These are phyloP conservation scores for Mercenaria mercenaria DNA, from an alignment of 1,140 invertebrate genomes.

Conservation along the genomic window DNA sequence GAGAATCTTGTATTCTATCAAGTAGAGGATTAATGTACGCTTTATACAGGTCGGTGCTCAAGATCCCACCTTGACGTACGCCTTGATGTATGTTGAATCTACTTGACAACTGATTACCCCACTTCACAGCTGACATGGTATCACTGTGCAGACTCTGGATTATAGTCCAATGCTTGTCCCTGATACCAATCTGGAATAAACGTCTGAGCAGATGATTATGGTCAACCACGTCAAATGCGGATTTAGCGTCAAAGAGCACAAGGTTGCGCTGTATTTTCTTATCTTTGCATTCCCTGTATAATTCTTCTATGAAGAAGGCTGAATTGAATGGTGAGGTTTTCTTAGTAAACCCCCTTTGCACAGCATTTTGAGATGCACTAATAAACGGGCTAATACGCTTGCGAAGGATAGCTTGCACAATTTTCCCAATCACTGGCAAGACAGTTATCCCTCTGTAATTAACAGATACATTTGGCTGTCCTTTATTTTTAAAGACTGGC, in stretches of 20 bases:
- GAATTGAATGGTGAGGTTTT: constrained; percentile 7
- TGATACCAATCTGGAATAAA: not conserved
- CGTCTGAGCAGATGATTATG: not conserved
- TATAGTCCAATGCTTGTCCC: not conserved
- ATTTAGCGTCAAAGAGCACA: constrained; percentile 3
- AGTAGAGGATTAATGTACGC: not conserved
- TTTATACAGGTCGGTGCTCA: no score
- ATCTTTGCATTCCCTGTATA: constrained; percentile 18
- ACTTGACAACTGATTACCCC: not conserved
- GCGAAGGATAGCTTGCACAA: constrained; percentile 7
- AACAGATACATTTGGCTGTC: not conserved
- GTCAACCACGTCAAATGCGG: constrained; percentile 4
- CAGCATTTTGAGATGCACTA: not conserved
- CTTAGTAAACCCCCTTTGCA: constrained; percentile 42
- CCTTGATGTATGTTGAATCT: not conserved
- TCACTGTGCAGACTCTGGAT: constrained; percentile 33
- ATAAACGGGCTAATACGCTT: not conserved
- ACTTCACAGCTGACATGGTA: not conserved
- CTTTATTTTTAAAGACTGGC: no score
- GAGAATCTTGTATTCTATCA: not conserved
- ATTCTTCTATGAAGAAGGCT: constrained; percentile 9
- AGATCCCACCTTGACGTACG: not conserved
- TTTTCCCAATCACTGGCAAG: not conserved
- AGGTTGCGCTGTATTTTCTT: not conserved
- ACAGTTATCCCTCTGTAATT: constrained; percentile 54